A percentile compares a stretch with the other conserved stretches of the same genome.
These are phyloP conservation scores for Sericinus montela DNA, from an alignment of 2,888 invertebrate genomes.

Conservation along the genomic window DNA sequence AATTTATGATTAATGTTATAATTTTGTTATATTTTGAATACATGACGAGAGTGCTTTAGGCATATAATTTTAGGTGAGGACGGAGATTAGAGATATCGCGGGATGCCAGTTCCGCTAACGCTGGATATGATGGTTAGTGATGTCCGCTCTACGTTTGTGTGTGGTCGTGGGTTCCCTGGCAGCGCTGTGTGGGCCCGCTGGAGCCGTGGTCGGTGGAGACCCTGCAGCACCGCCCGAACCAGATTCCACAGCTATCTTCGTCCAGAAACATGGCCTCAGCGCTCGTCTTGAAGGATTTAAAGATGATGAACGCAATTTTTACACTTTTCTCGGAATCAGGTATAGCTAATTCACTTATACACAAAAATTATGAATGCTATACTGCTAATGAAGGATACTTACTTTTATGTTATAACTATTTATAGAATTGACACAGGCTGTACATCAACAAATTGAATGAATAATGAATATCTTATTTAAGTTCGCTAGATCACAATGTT, in stretches of 20 bases:
- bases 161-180: constrained; percentile 25
- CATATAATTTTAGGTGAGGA: constrained; percentile 3
- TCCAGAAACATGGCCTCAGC: constrained; percentile 80
- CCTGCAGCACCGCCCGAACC: constrained; percentile 83
- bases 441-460: too few relatives aligned
- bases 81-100: constrained; percentile 21
- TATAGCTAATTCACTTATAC: constrained; percentile 40
- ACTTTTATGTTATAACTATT: too few relatives aligned
- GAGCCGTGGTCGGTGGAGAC: constrained; percentile 82
- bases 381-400: too few relatives aligned
- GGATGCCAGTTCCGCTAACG: constrained; percentile 21
- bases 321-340: constrained; percentile 86
- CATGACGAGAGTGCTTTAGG: constrained; percentile 6
- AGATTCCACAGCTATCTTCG: constrained; percentile 85
- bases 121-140: constrained; percentile 34
- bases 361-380: too few relatives aligned
- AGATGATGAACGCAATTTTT: constrained; percentile 80
- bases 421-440: too few relatives aligned
- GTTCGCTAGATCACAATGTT: too few relatives aligned
- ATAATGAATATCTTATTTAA: too few relatives aligned
- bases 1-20: too few relatives aligned
- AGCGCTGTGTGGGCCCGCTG: constrained; percentile 32
- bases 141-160: constrained; percentile 38
- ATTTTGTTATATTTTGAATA: too few relatives aligned
- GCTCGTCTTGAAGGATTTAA: constrained; percentile 82